These are phyloP conservation scores for Campylorhamphus procurvoides DNA, from an alignment of 2,113 vertebrate species.

Conservation along the genomic window DNA sequence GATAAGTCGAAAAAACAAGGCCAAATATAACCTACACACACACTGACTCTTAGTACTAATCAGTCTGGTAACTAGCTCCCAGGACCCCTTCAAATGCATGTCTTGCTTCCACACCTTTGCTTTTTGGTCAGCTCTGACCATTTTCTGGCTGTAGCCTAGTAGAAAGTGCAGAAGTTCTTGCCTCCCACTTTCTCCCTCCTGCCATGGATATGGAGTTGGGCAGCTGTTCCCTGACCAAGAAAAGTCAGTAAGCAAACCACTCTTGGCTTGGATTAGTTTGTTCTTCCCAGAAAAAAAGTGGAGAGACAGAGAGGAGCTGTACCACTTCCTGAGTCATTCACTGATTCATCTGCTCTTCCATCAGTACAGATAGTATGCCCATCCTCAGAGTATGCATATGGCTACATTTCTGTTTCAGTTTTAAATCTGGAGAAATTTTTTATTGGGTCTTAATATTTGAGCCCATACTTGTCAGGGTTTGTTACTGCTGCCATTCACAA, in stretches of 20 bases:
- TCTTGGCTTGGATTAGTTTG: background rate
- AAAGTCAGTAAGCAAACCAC: background rate
- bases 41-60: background rate
- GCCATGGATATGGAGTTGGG: fast-evolving
- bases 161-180: background rate
- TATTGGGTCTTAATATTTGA: background rate
- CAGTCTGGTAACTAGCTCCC: background rate
- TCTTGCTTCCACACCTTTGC: background rate
- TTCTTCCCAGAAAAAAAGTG: background rate
- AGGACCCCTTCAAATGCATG: background rate
- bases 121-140: background rate
- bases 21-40: background rate
- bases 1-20: background rate
- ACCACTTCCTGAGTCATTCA: background rate
- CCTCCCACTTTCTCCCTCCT: background rate
- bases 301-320: background rate
- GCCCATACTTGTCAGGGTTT: background rate
- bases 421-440: background rate
- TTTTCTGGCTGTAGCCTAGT: background rate
- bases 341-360: background rate
- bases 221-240: background rate
- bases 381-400: background rate
- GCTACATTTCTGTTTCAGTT: background rate
- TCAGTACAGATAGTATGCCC: too few species aligned
- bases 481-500: background rate